Conservation (phyloP, 92 coral and sea anemone species). For the Isaurus tuberculatus region DNA sequence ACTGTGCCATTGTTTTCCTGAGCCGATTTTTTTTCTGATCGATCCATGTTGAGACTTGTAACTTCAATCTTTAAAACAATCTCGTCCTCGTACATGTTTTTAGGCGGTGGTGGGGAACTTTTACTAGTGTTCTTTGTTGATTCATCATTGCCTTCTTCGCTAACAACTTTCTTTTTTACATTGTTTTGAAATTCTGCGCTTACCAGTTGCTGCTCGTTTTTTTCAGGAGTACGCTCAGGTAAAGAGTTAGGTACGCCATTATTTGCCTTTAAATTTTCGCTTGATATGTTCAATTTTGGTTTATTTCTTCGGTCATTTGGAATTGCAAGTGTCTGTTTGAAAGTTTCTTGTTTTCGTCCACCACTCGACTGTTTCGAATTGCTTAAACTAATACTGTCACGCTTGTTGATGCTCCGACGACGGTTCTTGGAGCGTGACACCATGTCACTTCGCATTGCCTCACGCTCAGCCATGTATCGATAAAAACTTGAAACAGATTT, state of each 20-base stretch:
- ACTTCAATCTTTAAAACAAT: not conserved
- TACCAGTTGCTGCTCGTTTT: not conserved
- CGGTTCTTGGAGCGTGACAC: not conserved
- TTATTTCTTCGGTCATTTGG: slow-evolving; percentile 37
- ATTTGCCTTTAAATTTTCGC: not conserved
- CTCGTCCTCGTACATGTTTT: not conserved
- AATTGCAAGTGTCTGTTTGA: slow-evolving; percentile 19
- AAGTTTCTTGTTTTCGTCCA: not conserved
- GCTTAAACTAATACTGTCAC: slow-evolving; percentile 31
- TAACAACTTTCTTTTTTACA: not conserved
- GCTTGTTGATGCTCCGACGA: not conserved
- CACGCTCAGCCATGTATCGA: slow-evolving; percentile 54
- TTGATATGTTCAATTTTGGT: not conserved
- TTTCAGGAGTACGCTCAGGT: not conserved
- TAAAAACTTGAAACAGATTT: slow-evolving; percentile 73
- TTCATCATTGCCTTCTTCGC: not conserved
- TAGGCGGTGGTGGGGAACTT: not conserved
- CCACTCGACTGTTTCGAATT: slow-evolving; percentile 21
- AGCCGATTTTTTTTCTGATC: not conserved
- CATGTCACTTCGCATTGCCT: slow-evolving; percentile 19
- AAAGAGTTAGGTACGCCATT: slow-evolving; percentile 1
- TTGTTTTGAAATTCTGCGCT: not conserved
- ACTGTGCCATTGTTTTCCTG: not conserved
- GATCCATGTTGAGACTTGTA: not conserved
- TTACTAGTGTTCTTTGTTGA: not conserved